A percentile compares a stretch with the other conserved stretches of the same genome.
Evolutionary conservation across 2,888 invertebrate genomes (phyloP).

Genomic region (Tipula lateralis): DNA sequence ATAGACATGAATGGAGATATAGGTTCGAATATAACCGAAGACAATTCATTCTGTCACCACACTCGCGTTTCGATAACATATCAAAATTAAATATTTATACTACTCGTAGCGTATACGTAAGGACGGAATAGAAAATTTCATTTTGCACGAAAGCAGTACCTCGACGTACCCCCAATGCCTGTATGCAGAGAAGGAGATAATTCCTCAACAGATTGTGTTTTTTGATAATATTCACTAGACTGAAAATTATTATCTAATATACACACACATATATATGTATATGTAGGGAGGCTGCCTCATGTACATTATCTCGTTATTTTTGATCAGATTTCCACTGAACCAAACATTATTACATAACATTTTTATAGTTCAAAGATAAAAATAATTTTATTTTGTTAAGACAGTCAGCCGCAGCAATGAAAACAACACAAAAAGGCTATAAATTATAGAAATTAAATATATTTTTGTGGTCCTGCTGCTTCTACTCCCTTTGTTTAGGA

Average conservation of each 20-base stretch:
- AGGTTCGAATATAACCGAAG: no score
- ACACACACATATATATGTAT: neutral
- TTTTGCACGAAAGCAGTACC: no score
- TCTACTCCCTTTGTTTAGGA: neutral
- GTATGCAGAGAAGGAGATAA: no score
- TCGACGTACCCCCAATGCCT: no score
- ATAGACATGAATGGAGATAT: no score
- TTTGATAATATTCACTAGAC: neutral
- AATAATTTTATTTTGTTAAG: neutral
- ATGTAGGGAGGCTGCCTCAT: neutral
- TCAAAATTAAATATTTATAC: no score
- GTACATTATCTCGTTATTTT: neutral
- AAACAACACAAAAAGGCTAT: neutral
- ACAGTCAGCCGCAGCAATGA: neutral
- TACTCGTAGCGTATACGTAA: no score
- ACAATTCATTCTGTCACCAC: no score
- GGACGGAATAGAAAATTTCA: no score
- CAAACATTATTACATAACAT: neutral
- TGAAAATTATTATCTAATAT: neutral
- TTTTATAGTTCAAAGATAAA: neutral
- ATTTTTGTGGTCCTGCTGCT: neutral
- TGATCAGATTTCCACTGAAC: neutral
- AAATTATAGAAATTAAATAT: slow-evolving; percentile 12
- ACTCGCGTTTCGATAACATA: no score
- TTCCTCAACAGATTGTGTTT: no score